phyloP scores from a whole-genome alignment of 2,797 vertebrate species.

The Eurystomus glaucurus region DNA sequence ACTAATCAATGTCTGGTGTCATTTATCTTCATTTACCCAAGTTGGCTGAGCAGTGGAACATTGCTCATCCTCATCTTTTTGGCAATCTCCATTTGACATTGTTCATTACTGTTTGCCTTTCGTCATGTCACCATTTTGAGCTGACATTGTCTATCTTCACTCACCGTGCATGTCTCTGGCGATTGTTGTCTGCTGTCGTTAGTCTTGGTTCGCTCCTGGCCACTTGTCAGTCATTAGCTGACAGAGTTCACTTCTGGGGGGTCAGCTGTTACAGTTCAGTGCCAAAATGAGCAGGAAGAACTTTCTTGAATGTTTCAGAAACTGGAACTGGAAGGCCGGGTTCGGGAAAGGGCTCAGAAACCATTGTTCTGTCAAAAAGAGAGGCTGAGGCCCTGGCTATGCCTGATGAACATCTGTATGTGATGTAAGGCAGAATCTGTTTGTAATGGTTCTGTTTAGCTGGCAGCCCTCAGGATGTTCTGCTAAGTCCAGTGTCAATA shows the following conservation, averaged over 20 bases:
- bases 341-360: rapidly evolving
- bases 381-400: not conserved
- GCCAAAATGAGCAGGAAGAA: not conserved
- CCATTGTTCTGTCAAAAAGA: not conserved
- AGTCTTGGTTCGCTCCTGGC: not conserved
- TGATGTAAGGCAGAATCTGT: not conserved
- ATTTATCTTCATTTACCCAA: constrained; percentile 47
- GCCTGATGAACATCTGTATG: not conserved
- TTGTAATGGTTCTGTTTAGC: not conserved
- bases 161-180: constrained; percentile 13
- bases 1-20: not conserved
- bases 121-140: not conserved
- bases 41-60: not conserved
- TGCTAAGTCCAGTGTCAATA: not conserved
- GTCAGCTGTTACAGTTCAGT: not conserved
- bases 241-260: not conserved
- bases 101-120: constrained; percentile 11
- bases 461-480: not conserved
- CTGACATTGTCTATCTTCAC: not conserved
- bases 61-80: constrained; percentile 29
- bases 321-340: not conserved
- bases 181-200: not conserved
- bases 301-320: not conserved
- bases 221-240: not conserved
- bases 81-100: not conserved